Evolutionary conservation across 1,140 invertebrate species (phyloP).

Genomic region (Panagrolaimus sp.): DNA sequence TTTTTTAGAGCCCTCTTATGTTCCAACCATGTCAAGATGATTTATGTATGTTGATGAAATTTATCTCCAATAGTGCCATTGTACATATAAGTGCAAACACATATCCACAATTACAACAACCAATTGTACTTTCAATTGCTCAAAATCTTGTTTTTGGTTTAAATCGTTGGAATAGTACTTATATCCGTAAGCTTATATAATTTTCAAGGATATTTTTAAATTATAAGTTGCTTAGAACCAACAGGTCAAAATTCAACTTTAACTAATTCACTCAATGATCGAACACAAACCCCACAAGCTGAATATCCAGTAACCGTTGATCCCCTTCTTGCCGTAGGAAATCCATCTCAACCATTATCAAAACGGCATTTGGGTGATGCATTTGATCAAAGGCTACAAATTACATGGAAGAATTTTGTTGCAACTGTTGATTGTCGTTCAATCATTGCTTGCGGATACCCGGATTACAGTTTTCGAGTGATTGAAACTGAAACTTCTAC

Average conservation of each 20-base stretch:
- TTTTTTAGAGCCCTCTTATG: slow-evolving; percentile 78
- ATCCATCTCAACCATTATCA: slow-evolving; percentile 53
- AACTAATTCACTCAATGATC: slow-evolving; percentile 18
- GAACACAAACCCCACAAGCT: slow-evolving; percentile 62
- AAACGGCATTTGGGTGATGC: slow-evolving; percentile 73
- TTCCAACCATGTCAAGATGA: slow-evolving; percentile 92
- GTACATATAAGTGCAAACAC: slow-evolving; percentile 96
- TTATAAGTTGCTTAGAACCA: slow-evolving; percentile 7
- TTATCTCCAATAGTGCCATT: slow-evolving; percentile 92
- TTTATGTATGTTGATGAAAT: slow-evolving; percentile 94
- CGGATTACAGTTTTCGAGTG: slow-evolving; percentile 97
- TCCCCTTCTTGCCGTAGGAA: slow-evolving; percentile 74
- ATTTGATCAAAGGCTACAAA: slow-evolving; percentile 72
- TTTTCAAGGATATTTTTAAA: not conserved
- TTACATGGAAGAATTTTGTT: slow-evolving; percentile 87
- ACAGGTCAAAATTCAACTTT: slow-evolving; percentile 17
- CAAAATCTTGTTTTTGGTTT: slow-evolving; percentile 94
- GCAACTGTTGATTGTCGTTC: slow-evolving; percentile 93
- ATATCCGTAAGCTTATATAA: slow-evolving; percentile 60
- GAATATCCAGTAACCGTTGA: slow-evolving; percentile 91
- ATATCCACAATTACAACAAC: slow-evolving; percentile 82
- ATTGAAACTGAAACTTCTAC: slow-evolving; percentile 95
- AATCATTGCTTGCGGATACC: slow-evolving; percentile 95
- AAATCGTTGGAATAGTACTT: slow-evolving; percentile 87
- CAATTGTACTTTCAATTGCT: slow-evolving; percentile 90